Evolutionary conservation across 2,113 vertebrate species (phyloP), one percentile per base, ranked within the genome.

Genomic region (Rhadina sibilatrix): DNA sequence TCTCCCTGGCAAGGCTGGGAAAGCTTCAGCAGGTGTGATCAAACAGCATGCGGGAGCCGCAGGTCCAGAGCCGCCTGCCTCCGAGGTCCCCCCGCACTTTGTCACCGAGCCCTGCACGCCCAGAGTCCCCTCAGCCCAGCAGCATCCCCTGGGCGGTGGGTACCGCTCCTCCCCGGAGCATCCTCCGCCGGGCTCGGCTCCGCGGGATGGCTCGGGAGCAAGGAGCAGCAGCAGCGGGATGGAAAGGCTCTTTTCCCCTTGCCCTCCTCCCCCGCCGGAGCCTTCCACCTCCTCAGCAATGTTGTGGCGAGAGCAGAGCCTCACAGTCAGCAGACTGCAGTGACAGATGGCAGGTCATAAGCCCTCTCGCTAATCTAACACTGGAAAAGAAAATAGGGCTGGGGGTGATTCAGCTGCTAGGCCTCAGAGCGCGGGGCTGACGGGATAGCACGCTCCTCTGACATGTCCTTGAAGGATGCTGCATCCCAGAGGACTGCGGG

Each of bases 1-100:
- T 96, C 72, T 96, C 93, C 83, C 94, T 97, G 96, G 97, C 96
- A 97, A 84, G 93, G 86, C 93, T 95, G 92, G 92, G 90, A 85
- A 83, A 80, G 95, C 97, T 97, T 97, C 97, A 97, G 97, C 97
- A 97, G 97, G 97, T 97, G 96, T 97, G 97, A 97, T 87, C 64
- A 38, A 96, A 68, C 95, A 96, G 96, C 96, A 90, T 94, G 94
- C 92, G 87, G 93, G 94, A 97, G 95, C 93, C 35, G 95, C 93
- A 81, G 92, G 89, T 96, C 94, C 65, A 31, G 54, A 80, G 81
- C 94, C 52, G 93, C 35, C 94, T 87, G 89, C 96, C 96, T 93
- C 92, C 6, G 40, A 77, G 93, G 92, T 78, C 69, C 74, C 31
- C 0, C 92, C 28, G 8, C 71, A 4, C 53, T n/a, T 19, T 35